These are phyloP conservation scores for Mellivora capensis DNA, from an alignment of 2,113 vertebrate species.

Conservation along the genomic window DNA sequence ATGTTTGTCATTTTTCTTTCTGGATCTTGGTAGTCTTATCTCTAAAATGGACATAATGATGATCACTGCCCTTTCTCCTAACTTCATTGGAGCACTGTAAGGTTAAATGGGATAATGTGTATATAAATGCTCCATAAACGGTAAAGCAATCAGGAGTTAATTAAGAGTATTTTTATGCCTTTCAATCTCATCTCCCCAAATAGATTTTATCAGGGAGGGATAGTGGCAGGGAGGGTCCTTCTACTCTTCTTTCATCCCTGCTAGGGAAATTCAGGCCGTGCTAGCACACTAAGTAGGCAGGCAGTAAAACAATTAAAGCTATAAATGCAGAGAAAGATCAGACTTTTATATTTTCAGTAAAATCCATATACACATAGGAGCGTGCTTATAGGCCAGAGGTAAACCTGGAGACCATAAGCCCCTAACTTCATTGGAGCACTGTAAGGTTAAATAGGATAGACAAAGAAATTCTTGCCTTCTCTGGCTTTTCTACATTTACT, in stretches of 20 bases:
- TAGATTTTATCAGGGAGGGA: neutral
- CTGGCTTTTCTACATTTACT: neutral
- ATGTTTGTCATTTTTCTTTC: neutral
- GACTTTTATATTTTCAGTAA: conserved; percentile 5
- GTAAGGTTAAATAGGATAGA: too few relatives aligned
- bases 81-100: neutral
- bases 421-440: neutral
- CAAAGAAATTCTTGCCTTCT: neutral
- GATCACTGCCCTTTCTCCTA: neutral
- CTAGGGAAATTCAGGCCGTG: neutral
- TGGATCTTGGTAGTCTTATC: neutral
- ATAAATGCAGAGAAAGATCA: neutral
- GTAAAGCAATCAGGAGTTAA: neutral
- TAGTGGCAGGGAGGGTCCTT: neutral
- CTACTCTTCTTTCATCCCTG: neutral
- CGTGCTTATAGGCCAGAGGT: neutral
- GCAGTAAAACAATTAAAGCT: neutral
- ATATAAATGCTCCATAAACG: neutral
- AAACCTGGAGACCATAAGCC: too few relatives aligned
- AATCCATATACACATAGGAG: neutral
- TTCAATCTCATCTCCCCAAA: neutral
- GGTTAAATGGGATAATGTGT: neutral
- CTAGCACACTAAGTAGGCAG: neutral
- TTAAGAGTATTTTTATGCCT: neutral
- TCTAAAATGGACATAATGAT: neutral